phyloP scores from a whole-genome alignment of 2,797 vertebrate genomes.

The Natrix natrix region DNA sequence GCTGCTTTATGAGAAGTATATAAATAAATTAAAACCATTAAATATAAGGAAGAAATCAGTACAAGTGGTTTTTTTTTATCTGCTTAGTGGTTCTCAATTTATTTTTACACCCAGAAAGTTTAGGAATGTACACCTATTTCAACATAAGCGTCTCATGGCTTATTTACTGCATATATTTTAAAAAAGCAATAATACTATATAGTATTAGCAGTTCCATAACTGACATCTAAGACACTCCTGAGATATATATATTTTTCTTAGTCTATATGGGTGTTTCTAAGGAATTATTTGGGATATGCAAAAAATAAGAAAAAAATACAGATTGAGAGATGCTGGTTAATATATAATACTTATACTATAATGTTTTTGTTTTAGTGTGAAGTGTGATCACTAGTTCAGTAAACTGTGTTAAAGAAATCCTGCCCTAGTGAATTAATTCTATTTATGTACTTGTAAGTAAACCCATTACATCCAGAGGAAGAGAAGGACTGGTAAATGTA shows the following conservation, averaged over 20 bases:
- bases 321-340: conserved; percentile 42
- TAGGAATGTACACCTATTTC: not conserved
- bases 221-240: conserved; percentile 43
- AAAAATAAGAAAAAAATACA: conserved; percentile 63
- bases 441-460: not conserved
- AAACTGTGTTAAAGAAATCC: not conserved
- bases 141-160: not conserved
- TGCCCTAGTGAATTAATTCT: not conserved
- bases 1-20: not conserved
- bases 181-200: conserved; percentile 42
- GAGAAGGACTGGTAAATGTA: not conserved
- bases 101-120: not conserved
- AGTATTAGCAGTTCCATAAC: conserved; percentile 55
- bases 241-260: conserved; percentile 33
- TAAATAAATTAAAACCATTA: not conserved
- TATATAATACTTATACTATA: not conserved
- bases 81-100: not conserved
- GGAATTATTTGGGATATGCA: conserved; percentile 58
- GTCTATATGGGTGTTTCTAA: conserved; percentile 34
- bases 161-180: not conserved
- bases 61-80: not conserved
- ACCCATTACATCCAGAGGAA: not conserved
- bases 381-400: not conserved
- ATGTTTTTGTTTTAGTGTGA: not conserved
- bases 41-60: not conserved